phyloP scores from a whole-genome alignment of 2,888 invertebrate genomes.

The Harpagoxenus sublaevis region DNA sequence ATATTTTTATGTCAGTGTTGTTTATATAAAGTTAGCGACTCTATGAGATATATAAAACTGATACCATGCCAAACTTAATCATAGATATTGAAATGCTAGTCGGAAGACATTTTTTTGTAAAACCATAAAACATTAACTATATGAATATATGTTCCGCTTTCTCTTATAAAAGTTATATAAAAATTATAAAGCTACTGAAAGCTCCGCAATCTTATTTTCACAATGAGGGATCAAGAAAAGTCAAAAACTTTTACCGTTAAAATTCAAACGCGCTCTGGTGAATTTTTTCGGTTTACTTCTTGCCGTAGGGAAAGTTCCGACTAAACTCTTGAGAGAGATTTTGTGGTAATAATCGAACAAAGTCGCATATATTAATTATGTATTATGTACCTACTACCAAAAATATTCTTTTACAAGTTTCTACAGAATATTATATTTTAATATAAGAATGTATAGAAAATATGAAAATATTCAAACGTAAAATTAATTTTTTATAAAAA shows the following conservation, averaged over 20 bases:
- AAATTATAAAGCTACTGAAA: constrained; percentile 21
- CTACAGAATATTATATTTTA: neutral
- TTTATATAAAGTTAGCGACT: neutral
- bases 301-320: constrained; percentile 64
- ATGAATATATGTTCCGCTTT: neutral
- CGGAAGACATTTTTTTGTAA: neutral
- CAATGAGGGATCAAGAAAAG: constrained; percentile 57
- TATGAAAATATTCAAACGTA: neutral
- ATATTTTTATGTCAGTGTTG: neutral
- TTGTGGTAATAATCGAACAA: constrained; percentile 45
- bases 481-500: neutral
- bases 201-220: constrained; percentile 6
- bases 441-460: neutral
- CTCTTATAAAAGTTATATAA: constrained; percentile 6
- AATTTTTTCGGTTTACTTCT: constrained; percentile 51
- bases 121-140: neutral
- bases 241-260: constrained; percentile 69
- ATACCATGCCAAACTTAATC: neutral
- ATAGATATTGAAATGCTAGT: neutral
- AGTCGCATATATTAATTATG: constrained; percentile 31
- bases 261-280: constrained; percentile 65
- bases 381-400: neutral
- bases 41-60: neutral
- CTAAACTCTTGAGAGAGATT: constrained; percentile 61
- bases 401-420: constrained; percentile 8